Evolutionary conservation across 2,888 invertebrate genomes (phyloP).

Genomic region (Artemia sinica): DNA sequence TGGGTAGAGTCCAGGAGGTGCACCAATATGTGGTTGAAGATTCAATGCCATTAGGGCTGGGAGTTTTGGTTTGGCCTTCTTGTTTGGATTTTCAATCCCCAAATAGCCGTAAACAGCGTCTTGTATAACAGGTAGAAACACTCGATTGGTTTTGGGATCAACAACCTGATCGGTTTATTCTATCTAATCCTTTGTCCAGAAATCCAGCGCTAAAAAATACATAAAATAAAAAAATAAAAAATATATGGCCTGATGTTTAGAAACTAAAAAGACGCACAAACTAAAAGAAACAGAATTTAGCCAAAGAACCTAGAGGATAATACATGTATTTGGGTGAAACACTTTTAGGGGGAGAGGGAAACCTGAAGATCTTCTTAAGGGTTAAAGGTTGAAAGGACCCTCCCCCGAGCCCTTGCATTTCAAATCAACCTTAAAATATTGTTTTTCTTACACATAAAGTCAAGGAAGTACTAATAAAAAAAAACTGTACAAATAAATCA

Average conservation of each 20-base stretch:
- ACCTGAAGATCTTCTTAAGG: too few relatives aligned
- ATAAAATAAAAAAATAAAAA: slow-evolving; percentile 21
- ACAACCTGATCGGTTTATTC: slow-evolving; percentile 92
- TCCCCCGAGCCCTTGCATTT: too few relatives aligned
- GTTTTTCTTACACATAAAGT: too few relatives aligned
- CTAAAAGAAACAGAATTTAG: too few relatives aligned
- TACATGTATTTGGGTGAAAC: too few relatives aligned
- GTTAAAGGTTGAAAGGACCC: too few relatives aligned
- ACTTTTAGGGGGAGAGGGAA: too few relatives aligned
- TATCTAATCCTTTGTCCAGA: slow-evolving; percentile 73
- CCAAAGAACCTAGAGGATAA: too few relatives aligned
- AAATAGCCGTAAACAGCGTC: slow-evolving; percentile 71
- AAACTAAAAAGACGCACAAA: too few relatives aligned
- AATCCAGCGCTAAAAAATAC: slow-evolving; percentile 53
- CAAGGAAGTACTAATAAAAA: too few relatives aligned
- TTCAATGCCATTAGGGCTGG: slow-evolving; percentile 11
- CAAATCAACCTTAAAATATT: too few relatives aligned
- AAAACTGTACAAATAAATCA: too few relatives aligned
- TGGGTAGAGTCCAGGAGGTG: neutral
- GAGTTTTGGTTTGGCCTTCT: slow-evolving; percentile 26
- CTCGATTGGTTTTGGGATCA: slow-evolving; percentile 59
- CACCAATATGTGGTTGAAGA: slow-evolving; percentile 2
- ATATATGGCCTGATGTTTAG: neutral
- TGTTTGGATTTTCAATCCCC: slow-evolving; percentile 53
- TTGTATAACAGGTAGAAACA: slow-evolving; percentile 76